Evolutionary conservation across 2,797 vertebrate species (phyloP), one percentile per base, ranked within the genome.

Genomic region (Orientallactaga sibirica): DNA sequence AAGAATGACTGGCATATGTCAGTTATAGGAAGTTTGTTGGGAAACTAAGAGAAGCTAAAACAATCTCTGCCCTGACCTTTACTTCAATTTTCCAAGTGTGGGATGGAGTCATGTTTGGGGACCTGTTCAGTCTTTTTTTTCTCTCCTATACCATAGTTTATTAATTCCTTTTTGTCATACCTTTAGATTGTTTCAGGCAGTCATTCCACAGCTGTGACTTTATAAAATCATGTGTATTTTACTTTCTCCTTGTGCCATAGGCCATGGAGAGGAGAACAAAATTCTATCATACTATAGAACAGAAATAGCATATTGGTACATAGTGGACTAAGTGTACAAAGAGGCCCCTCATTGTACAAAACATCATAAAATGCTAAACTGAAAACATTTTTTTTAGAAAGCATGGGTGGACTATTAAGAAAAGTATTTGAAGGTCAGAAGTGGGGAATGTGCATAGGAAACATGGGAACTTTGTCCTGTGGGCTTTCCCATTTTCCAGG

Each of bases 351-450:
- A 78, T 19, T n/a, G 0, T 8, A 41, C 33, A 64, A 71, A 62
- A 58, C 22, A 78, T 7, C 61, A 85, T 73, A 67, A 80, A 74
- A 68, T n/a, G 0, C 6, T 84, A 41, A 11, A 61, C 71, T 64
- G 61, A 58, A 76, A 84, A 70, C 33, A 29, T n/a, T 48, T 48
- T 48, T 84, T 73, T 58, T 64, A 68, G 15, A 77, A 91, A 37
- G 52, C 6, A 55, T 37, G 9, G 4, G 5, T 80, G 43, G 79
- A 22, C 66, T 89, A 41, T 55, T n/a, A 20, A 90, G 7, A 84
- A 84, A 94, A 94, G 74, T 5, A 78, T 22, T 7, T 33, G 33
- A 91, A 86, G 68, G 10, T 16, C 16, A 86, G 37, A 84, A 92
- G 55, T 29, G 33, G 19, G 62, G 5, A 61, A 5, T 3, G 76